Percentiles rank a stretch among this genome's conserved stretches.
Conservation (phyloP, 2,113 vertebrate species). For the Planiliza haematocheilus region DNA sequence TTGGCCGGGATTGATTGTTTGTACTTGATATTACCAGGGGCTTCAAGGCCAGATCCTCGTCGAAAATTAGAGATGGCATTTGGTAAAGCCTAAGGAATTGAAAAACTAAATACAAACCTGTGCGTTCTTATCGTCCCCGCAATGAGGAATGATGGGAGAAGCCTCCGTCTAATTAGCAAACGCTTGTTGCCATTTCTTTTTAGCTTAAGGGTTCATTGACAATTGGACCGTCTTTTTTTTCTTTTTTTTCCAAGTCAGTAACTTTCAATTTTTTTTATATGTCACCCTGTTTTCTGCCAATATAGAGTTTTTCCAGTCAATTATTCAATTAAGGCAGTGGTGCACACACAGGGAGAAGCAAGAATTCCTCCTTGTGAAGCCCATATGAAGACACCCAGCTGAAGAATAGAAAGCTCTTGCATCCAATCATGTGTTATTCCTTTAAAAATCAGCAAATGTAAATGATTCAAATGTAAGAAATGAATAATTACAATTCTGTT, state of each 20-base stretch:
- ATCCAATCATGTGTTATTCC: slow-evolving; percentile 51
- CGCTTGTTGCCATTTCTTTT: slow-evolving; percentile 53
- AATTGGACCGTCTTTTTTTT: slow-evolving; percentile 47
- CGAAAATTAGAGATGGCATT: slow-evolving; percentile 79
- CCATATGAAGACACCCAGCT: slow-evolving; percentile 49
- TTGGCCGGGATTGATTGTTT: slow-evolving; percentile 85
- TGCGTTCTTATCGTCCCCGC: slow-evolving; percentile 47
- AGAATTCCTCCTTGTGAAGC: slow-evolving; percentile 63
- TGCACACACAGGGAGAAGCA: slow-evolving; percentile 54
- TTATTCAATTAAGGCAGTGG: slow-evolving; percentile 69
- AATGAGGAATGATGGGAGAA: slow-evolving; percentile 62
- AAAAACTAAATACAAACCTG: slow-evolving; percentile 79
- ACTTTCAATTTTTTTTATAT: slow-evolving; percentile 38
- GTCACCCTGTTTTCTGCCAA: slow-evolving; percentile 37
- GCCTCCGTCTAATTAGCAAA: slow-evolving; percentile 71
- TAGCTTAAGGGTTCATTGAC: slow-evolving; percentile 51
- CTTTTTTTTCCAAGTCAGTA: slow-evolving; percentile 54
- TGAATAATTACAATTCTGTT: too few relatives aligned
- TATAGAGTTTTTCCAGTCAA: slow-evolving; percentile 47
- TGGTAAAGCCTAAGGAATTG: slow-evolving; percentile 73
- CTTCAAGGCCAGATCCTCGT: slow-evolving; percentile 75
- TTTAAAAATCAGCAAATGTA: not conserved
- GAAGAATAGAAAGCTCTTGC: slow-evolving; percentile 48
- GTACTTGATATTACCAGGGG: slow-evolving; percentile 82
- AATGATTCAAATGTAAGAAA: slow-evolving; percentile 10